A percentile compares a stretch with the other conserved stretches of the same genome.
These are phyloP conservation scores for Metacarcinus magister DNA, from an alignment of 2,888 invertebrate species.

Conservation along the genomic window DNA sequence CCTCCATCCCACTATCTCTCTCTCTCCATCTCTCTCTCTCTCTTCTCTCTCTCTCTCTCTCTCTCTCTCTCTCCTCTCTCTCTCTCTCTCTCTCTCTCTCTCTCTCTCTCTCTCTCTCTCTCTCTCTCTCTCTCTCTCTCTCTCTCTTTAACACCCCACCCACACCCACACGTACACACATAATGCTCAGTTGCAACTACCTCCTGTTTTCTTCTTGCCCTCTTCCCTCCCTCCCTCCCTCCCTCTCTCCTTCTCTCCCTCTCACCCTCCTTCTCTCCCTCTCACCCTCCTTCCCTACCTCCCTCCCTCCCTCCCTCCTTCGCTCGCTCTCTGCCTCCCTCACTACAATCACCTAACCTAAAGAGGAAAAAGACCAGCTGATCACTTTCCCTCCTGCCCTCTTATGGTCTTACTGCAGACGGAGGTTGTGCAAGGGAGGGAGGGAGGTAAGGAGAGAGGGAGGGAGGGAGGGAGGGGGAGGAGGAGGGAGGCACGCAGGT, in stretches of 20 bases:
- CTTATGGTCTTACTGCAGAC: neutral
- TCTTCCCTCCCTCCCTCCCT: neutral
- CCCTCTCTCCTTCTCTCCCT: neutral
- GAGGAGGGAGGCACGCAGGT: neutral
- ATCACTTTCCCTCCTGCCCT: slow-evolving; percentile 11
- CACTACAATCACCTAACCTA: neutral
- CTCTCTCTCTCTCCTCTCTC: neutral
- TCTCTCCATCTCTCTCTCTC: neutral
- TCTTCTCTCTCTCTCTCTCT: neutral
- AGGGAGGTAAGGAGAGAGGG: no score
- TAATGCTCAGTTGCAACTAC: neutral
- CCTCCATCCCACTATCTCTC: neutral
- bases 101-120: neutral
- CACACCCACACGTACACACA: neutral
- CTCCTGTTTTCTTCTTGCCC: neutral
- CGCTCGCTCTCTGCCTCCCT: neutral
- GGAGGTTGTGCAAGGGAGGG: neutral
- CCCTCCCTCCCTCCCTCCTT: neutral
- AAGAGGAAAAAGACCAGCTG: neutral
- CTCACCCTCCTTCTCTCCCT: neutral
- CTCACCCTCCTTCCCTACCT: neutral
- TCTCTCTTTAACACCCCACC: neutral
- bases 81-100: neutral
- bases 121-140: neutral
- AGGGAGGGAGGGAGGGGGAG: neutral